phyloP scores from a whole-genome alignment of 2,797 vertebrate genomes.

The Thripadectes ignobilis region DNA sequence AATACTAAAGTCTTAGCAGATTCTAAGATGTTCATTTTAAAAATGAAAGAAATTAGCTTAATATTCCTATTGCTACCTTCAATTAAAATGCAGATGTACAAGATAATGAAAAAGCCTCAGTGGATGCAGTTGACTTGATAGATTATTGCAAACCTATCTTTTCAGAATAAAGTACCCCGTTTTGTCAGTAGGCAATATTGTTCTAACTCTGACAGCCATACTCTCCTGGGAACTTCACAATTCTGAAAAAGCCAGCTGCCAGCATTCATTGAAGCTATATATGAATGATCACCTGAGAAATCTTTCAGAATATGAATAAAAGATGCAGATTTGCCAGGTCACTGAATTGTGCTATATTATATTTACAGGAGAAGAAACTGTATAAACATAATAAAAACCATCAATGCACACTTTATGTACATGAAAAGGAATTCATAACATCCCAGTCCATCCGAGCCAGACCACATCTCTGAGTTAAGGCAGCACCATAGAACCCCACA shows the following conservation, averaged over 20 bases:
- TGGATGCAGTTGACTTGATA: background rate
- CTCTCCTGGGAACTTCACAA: background rate
- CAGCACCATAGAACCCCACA: background rate
- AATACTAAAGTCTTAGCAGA: conserved; percentile 18
- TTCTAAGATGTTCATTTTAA: background rate
- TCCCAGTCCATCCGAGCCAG: background rate
- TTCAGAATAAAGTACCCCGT: background rate
- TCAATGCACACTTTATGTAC: background rate
- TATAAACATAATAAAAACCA: background rate
- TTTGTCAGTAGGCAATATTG: background rate
- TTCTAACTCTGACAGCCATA: background rate
- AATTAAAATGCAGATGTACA: background rate
- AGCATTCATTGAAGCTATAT: background rate
- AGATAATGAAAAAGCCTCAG: background rate
- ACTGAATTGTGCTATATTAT: background rate
- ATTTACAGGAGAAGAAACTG: background rate
- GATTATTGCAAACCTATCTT: background rate
- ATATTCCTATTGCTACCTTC: background rate
- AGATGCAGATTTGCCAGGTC: background rate
- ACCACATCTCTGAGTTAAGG: background rate
- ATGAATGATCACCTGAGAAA: background rate
- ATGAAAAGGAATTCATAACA: background rate
- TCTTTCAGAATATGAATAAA: background rate
- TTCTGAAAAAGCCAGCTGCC: background rate
- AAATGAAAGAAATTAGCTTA: conserved; percentile 36